phyloP scores from a whole-genome alignment of 2,888 invertebrate genomes.

The Perithous albicinctus region DNA sequence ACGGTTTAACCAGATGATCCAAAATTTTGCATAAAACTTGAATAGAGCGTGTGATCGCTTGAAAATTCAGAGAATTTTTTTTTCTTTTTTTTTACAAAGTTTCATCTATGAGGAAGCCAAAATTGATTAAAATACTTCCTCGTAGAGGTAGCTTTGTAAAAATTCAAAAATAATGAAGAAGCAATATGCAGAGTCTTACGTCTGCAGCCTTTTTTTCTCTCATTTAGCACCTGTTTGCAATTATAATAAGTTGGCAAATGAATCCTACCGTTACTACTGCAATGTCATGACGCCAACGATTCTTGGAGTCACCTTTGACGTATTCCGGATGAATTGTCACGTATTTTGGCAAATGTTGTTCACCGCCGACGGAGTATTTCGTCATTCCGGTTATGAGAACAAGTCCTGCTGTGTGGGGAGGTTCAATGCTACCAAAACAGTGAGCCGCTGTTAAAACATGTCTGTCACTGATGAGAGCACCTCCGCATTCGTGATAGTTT shows the following conservation, averaged over 20 bases:
- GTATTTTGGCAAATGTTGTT: slow-evolving; percentile 60
- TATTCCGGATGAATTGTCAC: slow-evolving; percentile 63
- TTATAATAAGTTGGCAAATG: not conserved
- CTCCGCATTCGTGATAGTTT: slow-evolving; percentile 70
- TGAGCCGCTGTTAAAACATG: slow-evolving; percentile 76
- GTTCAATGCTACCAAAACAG: slow-evolving; percentile 61
- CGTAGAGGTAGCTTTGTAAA: too few species aligned
- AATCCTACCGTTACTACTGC: slow-evolving; percentile 65
- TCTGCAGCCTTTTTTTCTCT: too few species aligned
- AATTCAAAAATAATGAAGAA: too few species aligned
- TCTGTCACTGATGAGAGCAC: slow-evolving; percentile 71
- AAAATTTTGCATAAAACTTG: too few species aligned
- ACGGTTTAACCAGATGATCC: too few species aligned
- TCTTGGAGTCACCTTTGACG: slow-evolving; percentile 30
- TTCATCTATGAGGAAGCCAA: too few species aligned
- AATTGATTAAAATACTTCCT: too few species aligned
- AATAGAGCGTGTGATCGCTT: too few species aligned
- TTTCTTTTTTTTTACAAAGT: too few species aligned
- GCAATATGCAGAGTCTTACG: too few species aligned
- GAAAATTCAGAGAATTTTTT: too few species aligned
- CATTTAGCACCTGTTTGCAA: too few species aligned
- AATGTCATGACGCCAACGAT: slow-evolving; percentile 63
- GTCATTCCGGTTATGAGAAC: slow-evolving; percentile 61
- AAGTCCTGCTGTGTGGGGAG: slow-evolving; percentile 59
- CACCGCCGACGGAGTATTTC: slow-evolving; percentile 52